A percentile compares a stretch with the other conserved stretches of the same genome.
phyloP scores from a whole-genome alignment of 2,797 vertebrate species.

The Chelon auratus region DNA sequence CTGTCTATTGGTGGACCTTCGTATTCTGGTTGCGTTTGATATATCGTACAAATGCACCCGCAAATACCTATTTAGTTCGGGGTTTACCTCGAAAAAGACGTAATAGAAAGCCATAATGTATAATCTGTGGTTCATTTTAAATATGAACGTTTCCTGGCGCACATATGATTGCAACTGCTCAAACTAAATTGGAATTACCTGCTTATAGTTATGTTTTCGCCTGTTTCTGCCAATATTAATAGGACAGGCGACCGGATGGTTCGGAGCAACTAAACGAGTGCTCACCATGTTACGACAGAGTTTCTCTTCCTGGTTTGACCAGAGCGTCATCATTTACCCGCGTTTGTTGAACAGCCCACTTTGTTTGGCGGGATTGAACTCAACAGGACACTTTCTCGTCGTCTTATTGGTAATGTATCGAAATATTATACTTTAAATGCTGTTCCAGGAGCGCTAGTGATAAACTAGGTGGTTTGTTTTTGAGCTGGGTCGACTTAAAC shows the following conservation, averaged over 20 bases:
- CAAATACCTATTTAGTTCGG: rapidly evolving
- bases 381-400: background rate
- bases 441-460: background rate
- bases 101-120: rapidly evolving
- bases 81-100: background rate
- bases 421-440: background rate
- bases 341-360: slow-evolving; percentile 59
- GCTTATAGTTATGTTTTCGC: background rate
- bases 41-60: background rate
- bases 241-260: rapidly evolving
- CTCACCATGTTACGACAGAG: background rate
- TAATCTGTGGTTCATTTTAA: background rate
- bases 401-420: slow-evolving; percentile 45
- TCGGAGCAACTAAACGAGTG: slow-evolving; percentile 45
- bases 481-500: background rate
- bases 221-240: rapidly evolving
- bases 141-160: rapidly evolving
- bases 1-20: background rate
- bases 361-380: slow-evolving; percentile 72
- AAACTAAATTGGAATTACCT: rapidly evolving
- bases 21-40: slow-evolving; percentile 34
- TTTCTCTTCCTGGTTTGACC: slow-evolving; percentile 38
- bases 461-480: background rate
- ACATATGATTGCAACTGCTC: rapidly evolving
- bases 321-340: slow-evolving; percentile 72